Evolutionary conservation across 2,888 invertebrate species (phyloP).

Genomic region (Caenorhabditis virilis): DNA sequence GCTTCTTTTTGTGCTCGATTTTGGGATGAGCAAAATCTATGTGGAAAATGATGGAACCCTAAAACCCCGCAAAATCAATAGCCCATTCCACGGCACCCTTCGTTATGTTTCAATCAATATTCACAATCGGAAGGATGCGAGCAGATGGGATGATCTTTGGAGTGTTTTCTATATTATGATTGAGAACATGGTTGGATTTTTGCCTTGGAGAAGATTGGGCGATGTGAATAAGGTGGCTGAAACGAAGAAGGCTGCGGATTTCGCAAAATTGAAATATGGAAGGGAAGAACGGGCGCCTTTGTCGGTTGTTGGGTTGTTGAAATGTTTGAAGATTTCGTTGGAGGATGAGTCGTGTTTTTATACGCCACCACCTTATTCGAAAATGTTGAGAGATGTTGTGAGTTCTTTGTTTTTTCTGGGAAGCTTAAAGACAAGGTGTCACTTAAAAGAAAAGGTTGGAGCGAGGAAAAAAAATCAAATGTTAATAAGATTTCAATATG

Average conservation of each 20-base stretch:
- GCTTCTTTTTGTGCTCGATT: conserved; percentile 43
- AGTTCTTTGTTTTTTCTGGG: conserved; percentile 2
- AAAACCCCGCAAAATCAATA: conserved; percentile 13
- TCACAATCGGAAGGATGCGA: conserved; percentile 45
- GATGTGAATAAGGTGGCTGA: conserved; percentile 26
- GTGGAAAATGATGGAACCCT: conserved; percentile 19
- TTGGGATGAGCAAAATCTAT: conserved; percentile 43
- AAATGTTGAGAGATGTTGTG: conserved; percentile 18
- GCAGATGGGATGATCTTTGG: conserved; percentile 54
- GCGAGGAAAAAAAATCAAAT: too few relatives aligned
- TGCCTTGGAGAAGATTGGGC: conserved; percentile 48
- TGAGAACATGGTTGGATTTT: conserved; percentile 48
- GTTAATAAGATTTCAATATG: too few relatives aligned
- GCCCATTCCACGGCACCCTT: conserved; percentile 50
- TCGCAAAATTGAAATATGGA: conserved; percentile 18
- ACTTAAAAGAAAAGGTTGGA: too few relatives aligned
- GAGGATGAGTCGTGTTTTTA: conserved; percentile 19
- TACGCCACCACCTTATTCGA: conserved; percentile 18
- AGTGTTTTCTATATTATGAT: conserved; percentile 56
- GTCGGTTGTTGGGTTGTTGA: not conserved
- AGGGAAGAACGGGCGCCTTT: not conserved
- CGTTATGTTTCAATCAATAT: conserved; percentile 53
- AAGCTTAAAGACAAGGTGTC: too few relatives aligned
- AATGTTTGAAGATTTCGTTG: conserved; percentile 11
- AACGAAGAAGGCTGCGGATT: conserved; percentile 5